phyloP scores from a whole-genome alignment of 1,140 invertebrate species.

The Anoplolepis gracilipes region DNA sequence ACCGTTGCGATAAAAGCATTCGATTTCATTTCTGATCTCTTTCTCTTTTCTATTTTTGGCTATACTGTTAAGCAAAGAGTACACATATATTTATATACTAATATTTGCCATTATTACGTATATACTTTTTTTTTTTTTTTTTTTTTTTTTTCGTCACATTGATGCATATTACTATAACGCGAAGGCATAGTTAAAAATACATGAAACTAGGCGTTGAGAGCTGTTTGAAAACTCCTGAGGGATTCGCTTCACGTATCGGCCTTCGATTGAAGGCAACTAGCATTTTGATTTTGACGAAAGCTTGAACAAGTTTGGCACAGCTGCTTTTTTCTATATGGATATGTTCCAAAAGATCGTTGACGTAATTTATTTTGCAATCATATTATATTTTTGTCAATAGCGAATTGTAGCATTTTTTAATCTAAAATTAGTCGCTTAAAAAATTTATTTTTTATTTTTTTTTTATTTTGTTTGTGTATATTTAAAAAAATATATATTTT shows the following conservation, averaged over 20 bases:
- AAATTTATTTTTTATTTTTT: background rate
- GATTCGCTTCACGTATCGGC: constrained; percentile 34
- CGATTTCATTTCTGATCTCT: background rate
- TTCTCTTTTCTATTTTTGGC: background rate
- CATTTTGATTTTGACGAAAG: constrained; percentile 48
- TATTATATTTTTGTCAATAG: background rate
- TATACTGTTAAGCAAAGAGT: too few relatives aligned
- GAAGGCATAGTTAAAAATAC: background rate
- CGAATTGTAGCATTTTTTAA: background rate
- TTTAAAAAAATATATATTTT: too few relatives aligned
- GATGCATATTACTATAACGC: background rate
- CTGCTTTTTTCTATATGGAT: background rate
- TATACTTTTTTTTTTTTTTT: too few relatives aligned
- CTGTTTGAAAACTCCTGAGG: constrained; percentile 15
- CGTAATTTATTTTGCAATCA: constrained; percentile 2
- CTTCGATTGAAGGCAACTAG: constrained; percentile 20
- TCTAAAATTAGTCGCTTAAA: background rate
- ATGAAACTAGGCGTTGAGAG: constrained; percentile 5
- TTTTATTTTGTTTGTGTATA: too few relatives aligned
- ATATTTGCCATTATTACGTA: background rate
- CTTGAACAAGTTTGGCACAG: background rate
- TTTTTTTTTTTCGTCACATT: too few relatives aligned
- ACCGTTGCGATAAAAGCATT: background rate
- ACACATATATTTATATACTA: background rate
- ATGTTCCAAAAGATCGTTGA: background rate